Base-by-base conservation (phyloP, 2,113 vertebrate species). In the Coptodon bakossiorum region DNA sequence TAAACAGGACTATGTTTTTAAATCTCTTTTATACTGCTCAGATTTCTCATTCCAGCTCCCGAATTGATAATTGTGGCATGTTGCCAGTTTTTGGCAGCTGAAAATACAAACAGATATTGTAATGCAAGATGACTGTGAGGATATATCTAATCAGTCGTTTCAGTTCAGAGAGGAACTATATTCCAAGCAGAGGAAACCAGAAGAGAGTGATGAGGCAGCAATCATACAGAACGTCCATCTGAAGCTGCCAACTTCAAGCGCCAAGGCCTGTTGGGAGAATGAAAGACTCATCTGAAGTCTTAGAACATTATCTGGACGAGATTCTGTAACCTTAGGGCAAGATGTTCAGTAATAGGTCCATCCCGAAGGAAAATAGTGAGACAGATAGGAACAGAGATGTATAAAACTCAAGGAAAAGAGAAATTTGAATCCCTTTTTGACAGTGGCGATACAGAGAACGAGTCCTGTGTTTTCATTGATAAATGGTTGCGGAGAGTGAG, bases 381-480 rank as follows among this genome's bases (percentile, higher is more conserved):
- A 91, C 54, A 80, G 82, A 88, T 76, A 84, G 81, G 90, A 85
- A 89, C 10, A 1, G 59, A 91, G 76, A 90, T 81, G 38, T 78
- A 80, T 24, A 56, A 90, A 81, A 85, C 40, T 38, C 29, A n/a
- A 52, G 38, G 50, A 59, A 89, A 90, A 90, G 7, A 59, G 43
- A 92, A 90, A 94, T 93, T 85, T 93, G 81, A 89, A 94, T 94
- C 36, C 57, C 34, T 87, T 66, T 40, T 89, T 92, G 88, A 87
- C 86, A 86, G 61, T 79, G 22, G 36, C 59, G 87, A 19, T 86
- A 82, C 31, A 36, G 83, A 71, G 89, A 85, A 83, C 31, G 78
- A 88, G 82, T 85, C 61, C 40, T 93, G 86, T 93, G 89, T 93
- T 92, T 92, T 91, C 91, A 93, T 91, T 95, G 94, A 93, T 94